Base-by-base conservation (phyloP, 2,888 invertebrate species). In the Drosophila buzzatii region DNA sequence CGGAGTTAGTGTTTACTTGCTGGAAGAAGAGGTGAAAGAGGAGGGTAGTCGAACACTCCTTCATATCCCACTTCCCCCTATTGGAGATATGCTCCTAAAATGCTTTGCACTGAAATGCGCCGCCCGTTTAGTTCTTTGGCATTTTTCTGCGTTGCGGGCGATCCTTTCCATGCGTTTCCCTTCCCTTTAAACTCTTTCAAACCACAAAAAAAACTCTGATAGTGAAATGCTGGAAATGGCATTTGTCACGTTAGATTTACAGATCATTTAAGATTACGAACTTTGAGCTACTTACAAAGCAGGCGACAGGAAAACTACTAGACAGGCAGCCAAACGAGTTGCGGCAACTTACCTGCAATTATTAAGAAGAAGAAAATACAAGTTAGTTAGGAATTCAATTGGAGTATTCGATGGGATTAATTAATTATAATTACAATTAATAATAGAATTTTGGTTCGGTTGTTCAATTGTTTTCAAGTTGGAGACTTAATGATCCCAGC, bases 281-380 rank as follows among this genome's bases (percentile, higher is more conserved):
- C 66, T 68, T 66, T 70, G 73, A 61, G 73, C 85, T 84, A 89
- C 88, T 89, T 85, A 87, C 85, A 44, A 70, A 52, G 59, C 20
- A 47, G 37, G 20, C 41, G 62, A 47, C 42, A 39, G 8, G 61
- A 37, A 23, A 58, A 44, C 63, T 51, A 20, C 63, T 51, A 20
- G 52, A 47, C 58, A 66, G 31, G 42, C 37, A 41, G 35, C 45
- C 44, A 27, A 61, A 35, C 47, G 33, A 33, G n/a, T 63, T 60
- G 23, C 10, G 12, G 23, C 39, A 66, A 87, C 85, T 89, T 82
- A 89, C 85, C 90, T 89, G 77, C 2, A 69, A 58, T 18, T 31
- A 39, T 0, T 1, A 39, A 42, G 23, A 51, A 20, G 3, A 56
- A n/a, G 49, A 58, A 8, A 18, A 12, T 4, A 9, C 23, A 35